These are phyloP conservation scores for Aleiodes leptofemur DNA, from an alignment of 2,888 invertebrate genomes.

Conservation along the genomic window DNA sequence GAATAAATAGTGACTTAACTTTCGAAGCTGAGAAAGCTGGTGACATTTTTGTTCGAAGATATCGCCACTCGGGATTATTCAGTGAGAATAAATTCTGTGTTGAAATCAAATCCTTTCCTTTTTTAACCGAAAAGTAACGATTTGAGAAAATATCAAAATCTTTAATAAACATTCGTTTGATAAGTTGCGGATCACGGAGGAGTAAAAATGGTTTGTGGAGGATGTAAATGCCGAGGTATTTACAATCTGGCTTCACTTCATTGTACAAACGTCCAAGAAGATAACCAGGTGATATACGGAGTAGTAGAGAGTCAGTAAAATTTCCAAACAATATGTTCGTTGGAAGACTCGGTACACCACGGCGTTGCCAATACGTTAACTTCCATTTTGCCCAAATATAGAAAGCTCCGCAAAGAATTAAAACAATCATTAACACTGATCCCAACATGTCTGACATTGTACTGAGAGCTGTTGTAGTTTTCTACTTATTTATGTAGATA, in stretches of 20 bases:
- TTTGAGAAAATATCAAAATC: conserved; percentile 76
- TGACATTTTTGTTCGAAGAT: conserved; percentile 75
- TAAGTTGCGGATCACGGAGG: conserved; percentile 73
- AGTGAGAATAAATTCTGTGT: conserved; percentile 72
- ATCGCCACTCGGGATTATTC: conserved; percentile 76
- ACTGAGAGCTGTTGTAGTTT: no score
- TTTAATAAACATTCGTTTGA: conserved; percentile 75
- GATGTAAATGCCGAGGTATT: conserved; percentile 74
- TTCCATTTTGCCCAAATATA: conserved; percentile 58
- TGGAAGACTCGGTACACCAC: conserved; percentile 58
- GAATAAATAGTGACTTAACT: conserved; percentile 75
- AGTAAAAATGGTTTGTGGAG: conserved; percentile 75
- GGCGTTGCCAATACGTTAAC: conserved; percentile 61
- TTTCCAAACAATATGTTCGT: conserved; percentile 62
- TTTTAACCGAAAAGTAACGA: conserved; percentile 70
- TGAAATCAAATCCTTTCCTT: conserved; percentile 66
- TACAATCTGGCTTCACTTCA: conserved; percentile 54
- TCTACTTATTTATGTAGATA: no score
- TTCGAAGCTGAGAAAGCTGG: conserved; percentile 78
- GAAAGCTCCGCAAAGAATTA: conserved; percentile 44
- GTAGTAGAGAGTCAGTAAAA: conserved; percentile 55
- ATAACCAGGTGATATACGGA: conserved; percentile 49
- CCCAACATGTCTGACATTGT: no score
- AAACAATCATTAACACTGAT: neutral
- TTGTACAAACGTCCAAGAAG: conserved; percentile 57